Evolutionary conservation across 2,113 vertebrate species (phyloP), one percentile per base, ranked within the genome.

Genomic region (Scortum barcoo): DNA sequence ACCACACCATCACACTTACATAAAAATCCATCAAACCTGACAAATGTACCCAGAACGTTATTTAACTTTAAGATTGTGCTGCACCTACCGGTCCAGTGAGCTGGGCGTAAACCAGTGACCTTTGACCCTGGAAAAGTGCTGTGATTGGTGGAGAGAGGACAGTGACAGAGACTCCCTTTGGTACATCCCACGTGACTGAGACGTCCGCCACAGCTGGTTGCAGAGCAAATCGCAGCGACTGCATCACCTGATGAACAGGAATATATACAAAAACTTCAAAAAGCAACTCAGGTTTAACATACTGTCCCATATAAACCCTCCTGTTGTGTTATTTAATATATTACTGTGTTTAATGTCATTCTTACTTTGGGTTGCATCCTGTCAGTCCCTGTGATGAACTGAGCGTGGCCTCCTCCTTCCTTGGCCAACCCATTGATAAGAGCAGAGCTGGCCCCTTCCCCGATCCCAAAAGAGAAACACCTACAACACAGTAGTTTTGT

Each of bases 361-460:
- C 97, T 93, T 83, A 97, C 97, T 93, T 97, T 97, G 40, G 92
- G 73, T 80, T 97, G 96, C 94, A 97, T 95, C 76, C 96, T 93
- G 50, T 97, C 95, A 10, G 87, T 79, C 38, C 93, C 95, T 17
- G 92, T 95, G 88, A 97, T 96, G 84, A 97, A 97, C 85, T 97
- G 95, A 40, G 94, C 91, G 0, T 93, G 93, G 40, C 96, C 97
- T 44, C 89, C 84, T 20, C 93, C 93, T 20, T 92, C 95, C 3
- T 91, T 90, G 44, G 96, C 95, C 77, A 97, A 88, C n/a, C n/a
- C n/a, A n/a, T n/a, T n/a, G n/a, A n/a, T n/a, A n/a, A n/a, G n/a
- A n/a, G n/a, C n/a, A n/a, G n/a, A n/a, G n/a, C n/a, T n/a, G n/a
- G n/a, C n/a, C n/a, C n/a, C n/a, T n/a, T n/a, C n/a, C n/a, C n/a